A percentile compares a stretch with the other conserved stretches of the same genome.
Conservation (phyloP, 2,113 vertebrate genomes). For the Zapornia atra region DNA sequence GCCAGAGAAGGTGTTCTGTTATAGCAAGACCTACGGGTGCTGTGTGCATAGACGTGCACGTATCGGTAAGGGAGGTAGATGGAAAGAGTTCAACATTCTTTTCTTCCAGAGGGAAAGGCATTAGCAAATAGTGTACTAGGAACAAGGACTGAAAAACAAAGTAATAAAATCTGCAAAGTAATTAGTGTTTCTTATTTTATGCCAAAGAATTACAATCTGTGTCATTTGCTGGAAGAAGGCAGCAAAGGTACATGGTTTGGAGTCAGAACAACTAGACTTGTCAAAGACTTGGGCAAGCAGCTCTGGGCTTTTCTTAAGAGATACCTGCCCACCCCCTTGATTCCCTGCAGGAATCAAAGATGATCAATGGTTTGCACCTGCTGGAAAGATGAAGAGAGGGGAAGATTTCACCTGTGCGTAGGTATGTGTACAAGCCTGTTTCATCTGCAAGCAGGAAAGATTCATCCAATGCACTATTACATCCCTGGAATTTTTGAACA, state of each 20-base stretch:
- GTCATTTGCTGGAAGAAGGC: background rate
- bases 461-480: background rate
- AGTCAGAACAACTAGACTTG: background rate
- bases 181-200: background rate
- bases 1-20: background rate
- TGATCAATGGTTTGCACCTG: background rate
- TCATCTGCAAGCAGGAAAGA: background rate
- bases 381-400: background rate
- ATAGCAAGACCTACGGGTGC: rapidly evolving
- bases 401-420: background rate
- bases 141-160: slow-evolving; percentile 1
- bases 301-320: background rate
- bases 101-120: background rate
- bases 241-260: background rate
- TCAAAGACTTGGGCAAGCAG: background rate
- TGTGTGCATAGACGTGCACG: rapidly evolving
- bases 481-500: background rate
- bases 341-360: background rate
- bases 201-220: background rate
- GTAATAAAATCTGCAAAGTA: background rate
- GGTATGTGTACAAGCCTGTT: background rate
- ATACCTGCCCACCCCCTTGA: background rate
- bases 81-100: background rate
- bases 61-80: background rate
- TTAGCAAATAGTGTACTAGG: background rate